Evolutionary conservation across 2,888 invertebrate species (phyloP).

Genomic region (Myopa tessellatipennis): DNA sequence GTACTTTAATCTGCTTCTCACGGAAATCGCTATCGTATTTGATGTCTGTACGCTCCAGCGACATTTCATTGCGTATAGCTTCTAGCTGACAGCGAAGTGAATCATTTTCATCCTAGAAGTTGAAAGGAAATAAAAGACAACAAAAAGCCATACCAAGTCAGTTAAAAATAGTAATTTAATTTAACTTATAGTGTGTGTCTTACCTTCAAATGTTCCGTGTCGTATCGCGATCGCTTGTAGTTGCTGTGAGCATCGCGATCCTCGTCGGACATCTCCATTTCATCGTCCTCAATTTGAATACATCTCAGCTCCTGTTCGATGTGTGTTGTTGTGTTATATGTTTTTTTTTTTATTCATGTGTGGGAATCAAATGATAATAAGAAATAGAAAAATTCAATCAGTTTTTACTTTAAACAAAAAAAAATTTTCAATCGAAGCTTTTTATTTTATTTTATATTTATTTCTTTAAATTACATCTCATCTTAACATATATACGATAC

Average conservation of each 20-base stretch:
- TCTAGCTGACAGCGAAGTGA: conserved; percentile 90
- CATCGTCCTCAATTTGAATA: conserved; percentile 76
- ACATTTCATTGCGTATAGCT: conserved; percentile 94
- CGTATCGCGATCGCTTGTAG: conserved; percentile 65
- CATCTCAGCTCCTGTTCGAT: conserved; percentile 64
- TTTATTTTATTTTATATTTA: neutral
- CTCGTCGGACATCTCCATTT: conserved; percentile 88
- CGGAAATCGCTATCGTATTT: conserved; percentile 83
- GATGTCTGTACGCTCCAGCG: conserved; percentile 84
- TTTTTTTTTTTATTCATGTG: neutral
- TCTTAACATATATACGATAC: too few relatives aligned
- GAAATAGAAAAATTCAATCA: too few relatives aligned
- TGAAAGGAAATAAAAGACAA: too few relatives aligned
- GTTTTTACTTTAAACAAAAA: neutral
- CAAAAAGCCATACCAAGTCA: neutral
- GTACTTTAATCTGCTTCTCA: conserved; percentile 82
- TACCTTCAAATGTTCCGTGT: conserved; percentile 65
- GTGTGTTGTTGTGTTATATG: neutral
- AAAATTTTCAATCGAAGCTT: neutral
- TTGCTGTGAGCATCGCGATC: conserved; percentile 72
- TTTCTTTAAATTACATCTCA: neutral
- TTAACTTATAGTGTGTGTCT: neutral
- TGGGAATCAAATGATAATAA: neutral
- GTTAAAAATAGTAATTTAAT: neutral
- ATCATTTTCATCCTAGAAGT: conserved; percentile 84